These are phyloP conservation scores for Gari tellinella DNA, from an alignment of 2,888 invertebrate genomes.

Conservation along the genomic window DNA sequence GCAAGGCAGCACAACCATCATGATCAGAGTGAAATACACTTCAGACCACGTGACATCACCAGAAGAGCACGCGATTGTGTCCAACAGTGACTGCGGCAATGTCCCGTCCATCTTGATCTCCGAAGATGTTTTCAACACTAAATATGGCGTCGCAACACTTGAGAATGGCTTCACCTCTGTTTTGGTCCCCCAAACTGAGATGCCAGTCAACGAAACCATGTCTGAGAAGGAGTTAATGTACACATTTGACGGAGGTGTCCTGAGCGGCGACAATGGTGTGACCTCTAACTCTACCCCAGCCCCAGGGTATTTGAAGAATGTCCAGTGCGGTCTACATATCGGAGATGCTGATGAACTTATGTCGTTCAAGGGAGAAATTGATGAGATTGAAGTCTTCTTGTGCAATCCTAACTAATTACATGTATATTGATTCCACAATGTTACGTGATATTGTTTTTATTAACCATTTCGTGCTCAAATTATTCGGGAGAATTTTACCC, in stretches of 20 bases:
- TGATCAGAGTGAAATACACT: conserved; percentile 67
- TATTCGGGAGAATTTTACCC: too few species aligned
- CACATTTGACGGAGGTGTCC: conserved; percentile 20
- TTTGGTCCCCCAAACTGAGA: conserved; percentile 20
- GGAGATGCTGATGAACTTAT: conserved; percentile 69
- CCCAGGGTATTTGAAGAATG: conserved; percentile 51
- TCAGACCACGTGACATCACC: conserved; percentile 22
- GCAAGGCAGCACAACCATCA: conserved; percentile 67
- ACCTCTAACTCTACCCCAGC: neutral
- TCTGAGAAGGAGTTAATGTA: conserved; percentile 26
- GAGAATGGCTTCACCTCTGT: conserved; percentile 31
- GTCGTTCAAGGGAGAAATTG: conserved; percentile 70
- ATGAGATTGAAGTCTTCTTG: conserved; percentile 55
- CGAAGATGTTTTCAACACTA: conserved; percentile 48
- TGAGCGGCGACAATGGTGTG: conserved; percentile 42
- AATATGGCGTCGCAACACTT: conserved; percentile 58
- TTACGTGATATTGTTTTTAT: too few species aligned
- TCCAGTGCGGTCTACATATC: conserved; percentile 72
- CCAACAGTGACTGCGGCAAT: conserved; percentile 74
- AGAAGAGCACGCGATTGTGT: conserved; percentile 64
- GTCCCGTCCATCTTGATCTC: conserved; percentile 70
- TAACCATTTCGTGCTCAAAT: too few species aligned
- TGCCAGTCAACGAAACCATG: neutral
- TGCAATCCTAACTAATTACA: conserved; percentile 39
- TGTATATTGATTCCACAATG: too few species aligned